Percentiles rank a stretch among this genome's conserved stretches.
These are phyloP conservation scores for Brachionichthys hirsutus DNA, from an alignment of 2,113 vertebrate genomes.

Conservation along the genomic window DNA sequence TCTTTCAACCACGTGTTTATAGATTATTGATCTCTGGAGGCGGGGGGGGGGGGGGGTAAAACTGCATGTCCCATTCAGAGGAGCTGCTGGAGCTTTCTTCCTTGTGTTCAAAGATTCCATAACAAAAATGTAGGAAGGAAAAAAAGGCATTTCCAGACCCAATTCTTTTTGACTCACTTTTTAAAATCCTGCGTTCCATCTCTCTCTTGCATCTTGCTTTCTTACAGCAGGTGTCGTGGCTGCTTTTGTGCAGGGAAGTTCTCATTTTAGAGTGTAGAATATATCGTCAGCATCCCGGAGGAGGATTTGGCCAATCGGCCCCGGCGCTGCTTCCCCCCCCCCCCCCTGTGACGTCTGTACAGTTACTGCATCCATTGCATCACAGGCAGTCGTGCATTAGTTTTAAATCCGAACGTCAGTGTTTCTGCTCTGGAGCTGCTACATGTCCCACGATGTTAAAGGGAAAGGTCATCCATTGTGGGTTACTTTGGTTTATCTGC, in stretches of 20 bases:
- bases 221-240: constrained; percentile 40
- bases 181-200: constrained; percentile 44
- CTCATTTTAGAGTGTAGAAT: constrained; percentile 21
- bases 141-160: constrained; percentile 26
- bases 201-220: constrained; percentile 43
- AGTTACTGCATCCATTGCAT: constrained; percentile 26
- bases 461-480: constrained; percentile 32
- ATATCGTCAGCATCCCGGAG: constrained; percentile 15
- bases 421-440: constrained; percentile 43
- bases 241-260: constrained; percentile 48
- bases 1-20: not conserved
- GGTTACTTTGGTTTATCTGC: constrained; percentile 26
- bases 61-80: constrained; percentile 41
- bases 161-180: constrained; percentile 29
- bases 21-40: not conserved
- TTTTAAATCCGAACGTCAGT: constrained; percentile 46
- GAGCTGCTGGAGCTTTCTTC: constrained; percentile 22
- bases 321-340: constrained; percentile 7
- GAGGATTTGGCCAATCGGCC: constrained; percentile 5
- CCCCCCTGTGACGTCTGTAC: constrained; percentile 19
- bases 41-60: too few species aligned
- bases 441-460: constrained; percentile 51
- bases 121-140: constrained; percentile 5
- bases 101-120: constrained; percentile 47
- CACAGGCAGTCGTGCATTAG: constrained; percentile 28